Base-by-base conservation (phyloP, 2,888 invertebrate genomes). In the Emmelina monodactyla region DNA sequence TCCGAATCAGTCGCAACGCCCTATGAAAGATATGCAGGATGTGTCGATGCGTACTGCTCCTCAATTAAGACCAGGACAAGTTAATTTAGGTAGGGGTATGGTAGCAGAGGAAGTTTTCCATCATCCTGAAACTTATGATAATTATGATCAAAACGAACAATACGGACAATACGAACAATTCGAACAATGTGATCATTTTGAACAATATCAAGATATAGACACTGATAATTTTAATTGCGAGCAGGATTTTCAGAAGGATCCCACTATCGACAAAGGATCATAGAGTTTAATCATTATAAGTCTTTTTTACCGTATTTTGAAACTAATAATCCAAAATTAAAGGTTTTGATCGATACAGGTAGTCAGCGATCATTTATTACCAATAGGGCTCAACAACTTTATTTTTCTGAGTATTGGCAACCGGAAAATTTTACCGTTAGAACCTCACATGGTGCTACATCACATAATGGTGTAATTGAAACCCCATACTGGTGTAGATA, bases 321-420 rank as follows among this genome's bases (percentile, higher is more conserved):
- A 29, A 42, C 32, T 12, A 16, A 29, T 15, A 33, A 37, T 15
- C 43, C 37, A 10, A 33, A 35, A 16, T 37, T 40, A 35, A 42
- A 40, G 35, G 38, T 34, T n/a, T 33, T 39, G 29, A 38, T 40
- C 14, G 40, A 44, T 12, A 40, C 40, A 22, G 44, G 41, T 12
- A 40, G 40, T 35, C 42, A 42, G 28, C 22, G 38, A 13, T 44
- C 41, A 2, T 44, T 44, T 31, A 44, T 44, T 2, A 41, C 36
- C 9, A 32, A 6, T 2, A 30, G 32, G 14, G 38, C 37, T 2
- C 7, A 37, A 7, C 7, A 34, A 32, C 9, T 11, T 13, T 15
- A 39, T 37, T 43, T 41, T 29, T 3, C 13, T 1, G 25, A 38
- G 16, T 38, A 30, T 37, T 38, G 28, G 39, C 37, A 38, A 25